Evolutionary conservation across 2,113 vertebrate genomes (phyloP), one percentile per base, ranked within the genome.

Genomic region (Dinomys branickii): DNA sequence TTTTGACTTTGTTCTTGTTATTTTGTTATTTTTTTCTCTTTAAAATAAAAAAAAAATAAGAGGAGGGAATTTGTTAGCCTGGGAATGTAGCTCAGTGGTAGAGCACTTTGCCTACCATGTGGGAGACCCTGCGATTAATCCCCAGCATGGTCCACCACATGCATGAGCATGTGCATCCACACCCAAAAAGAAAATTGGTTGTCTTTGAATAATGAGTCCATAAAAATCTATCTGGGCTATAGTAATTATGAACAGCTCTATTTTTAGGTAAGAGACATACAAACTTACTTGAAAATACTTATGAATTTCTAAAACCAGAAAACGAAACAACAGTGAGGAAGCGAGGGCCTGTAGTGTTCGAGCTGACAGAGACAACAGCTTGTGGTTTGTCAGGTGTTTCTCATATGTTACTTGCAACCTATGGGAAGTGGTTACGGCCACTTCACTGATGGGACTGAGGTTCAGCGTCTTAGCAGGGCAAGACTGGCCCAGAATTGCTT

Each of bases 191-290:
- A 38, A n/a, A 44, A 33, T 22, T 90, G 85, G 11, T 67, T 92
- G 16, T 85, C 67, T 82, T 67, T 35, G 58, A 77, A 80, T 88
- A 47, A 41, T 77, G 58, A 63, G 17, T 94, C 96, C 35, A 96
- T 56, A 81, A 47, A 87, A 75, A 52, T 65, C 81, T 89, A 41
- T 24, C 22, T 41, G 85, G 94, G 77, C 17, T 58, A 65, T 35
- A 56, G 89, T 82, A 94, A 22, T 58, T 44, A 59, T 17, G 38
- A 86, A 38, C 19, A 84, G 0, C 16, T 82, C 1, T 85, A 69
- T n/a, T 86, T 89, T 58, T 28, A 71, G 14, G 8, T 54, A 58
- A 73, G 59, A 94, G 38, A 97, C 69, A 86, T 75, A 13, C 1
- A 61, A 41, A 3, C 63, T 71, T 28, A 30, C 56, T 65, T 87